phyloP scores from a whole-genome alignment of 2,888 invertebrate genomes.

The Meliscaeva auricollis region DNA sequence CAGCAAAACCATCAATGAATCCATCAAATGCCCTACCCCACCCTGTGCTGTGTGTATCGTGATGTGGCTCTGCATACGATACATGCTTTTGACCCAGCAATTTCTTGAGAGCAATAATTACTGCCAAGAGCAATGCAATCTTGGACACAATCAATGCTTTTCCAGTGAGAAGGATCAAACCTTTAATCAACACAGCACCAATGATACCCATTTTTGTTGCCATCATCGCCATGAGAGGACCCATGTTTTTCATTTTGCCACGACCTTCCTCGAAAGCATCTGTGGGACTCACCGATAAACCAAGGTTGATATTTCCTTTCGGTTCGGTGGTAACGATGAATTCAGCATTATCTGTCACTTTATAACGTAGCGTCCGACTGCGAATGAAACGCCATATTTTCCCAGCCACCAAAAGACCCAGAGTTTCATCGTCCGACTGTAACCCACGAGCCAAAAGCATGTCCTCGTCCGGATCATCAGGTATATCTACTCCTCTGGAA shows the following conservation, averaged over 20 bases:
- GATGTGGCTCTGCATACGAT: constrained; percentile 89
- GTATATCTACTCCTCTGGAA: constrained; percentile 80
- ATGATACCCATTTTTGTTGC: constrained; percentile 92
- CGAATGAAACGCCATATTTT: constrained; percentile 91
- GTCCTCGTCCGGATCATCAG: constrained; percentile 86
- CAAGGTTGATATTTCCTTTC: constrained; percentile 86
- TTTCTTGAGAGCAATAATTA: constrained; percentile 93
- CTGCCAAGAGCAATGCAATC: constrained; percentile 91
- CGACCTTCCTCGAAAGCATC: constrained; percentile 87
- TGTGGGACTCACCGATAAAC: constrained; percentile 88
- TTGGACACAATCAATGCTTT: constrained; percentile 94
- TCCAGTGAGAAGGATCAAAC: constrained; percentile 91
- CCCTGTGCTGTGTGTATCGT: constrained; percentile 86
- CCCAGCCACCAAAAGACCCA: constrained; percentile 88
- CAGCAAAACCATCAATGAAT: constrained; percentile 84
- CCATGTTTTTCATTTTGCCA: constrained; percentile 89
- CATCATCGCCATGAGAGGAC: constrained; percentile 89
- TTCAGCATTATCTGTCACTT: constrained; percentile 91
- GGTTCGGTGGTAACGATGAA: constrained; percentile 90
- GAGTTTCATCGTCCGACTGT: constrained; percentile 87
- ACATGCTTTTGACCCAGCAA: constrained; percentile 89
- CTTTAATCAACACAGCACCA: constrained; percentile 92
- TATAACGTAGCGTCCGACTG: constrained; percentile 91
- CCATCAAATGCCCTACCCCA: constrained; percentile 86
- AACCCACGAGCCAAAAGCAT: constrained; percentile 84